A percentile compares a stretch with the other conserved stretches of the same genome.
Conservation (phyloP, 1,140 invertebrate species). For the Pseudomyrmex pallidus region DNA sequence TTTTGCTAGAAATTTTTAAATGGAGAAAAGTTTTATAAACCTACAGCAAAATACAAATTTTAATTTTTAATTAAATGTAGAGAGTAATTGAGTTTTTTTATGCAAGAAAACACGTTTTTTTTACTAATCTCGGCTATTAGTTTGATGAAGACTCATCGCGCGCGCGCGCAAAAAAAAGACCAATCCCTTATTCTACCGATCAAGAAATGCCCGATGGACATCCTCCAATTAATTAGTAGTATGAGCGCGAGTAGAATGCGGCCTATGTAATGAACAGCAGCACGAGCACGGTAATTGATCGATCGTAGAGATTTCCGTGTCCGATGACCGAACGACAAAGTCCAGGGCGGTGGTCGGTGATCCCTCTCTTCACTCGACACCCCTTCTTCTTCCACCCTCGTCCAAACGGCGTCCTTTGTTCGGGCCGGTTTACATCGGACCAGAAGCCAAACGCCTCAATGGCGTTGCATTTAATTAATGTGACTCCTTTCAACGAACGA, state of each 20-base stretch:
- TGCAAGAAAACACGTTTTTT: not conserved
- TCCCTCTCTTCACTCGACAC: conserved; percentile 24
- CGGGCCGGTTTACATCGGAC: conserved; percentile 56
- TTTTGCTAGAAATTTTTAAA: no score
- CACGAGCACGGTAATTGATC: conserved; percentile 60
- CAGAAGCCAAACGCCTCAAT: conserved; percentile 61
- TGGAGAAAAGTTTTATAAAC: no score
- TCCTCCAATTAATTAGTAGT: conserved; percentile 56
- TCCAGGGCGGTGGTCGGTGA: conserved; percentile 43
- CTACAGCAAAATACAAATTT: no score
- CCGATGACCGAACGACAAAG: conserved; percentile 32
- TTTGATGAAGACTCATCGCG: not conserved
- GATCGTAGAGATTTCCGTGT: conserved; percentile 63
- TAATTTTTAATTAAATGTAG: no score
- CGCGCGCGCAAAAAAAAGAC: not conserved
- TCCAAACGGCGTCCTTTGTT: conserved; percentile 65
- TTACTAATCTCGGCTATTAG: not conserved
- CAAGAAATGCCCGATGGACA: not conserved
- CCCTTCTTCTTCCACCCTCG: conserved; percentile 43
- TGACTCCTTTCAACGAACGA: conserved; percentile 70
- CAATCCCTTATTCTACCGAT: not conserved
- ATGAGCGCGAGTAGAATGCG: conserved; percentile 40
- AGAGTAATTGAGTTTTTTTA: no score
- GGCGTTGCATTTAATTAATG: conserved; percentile 74
- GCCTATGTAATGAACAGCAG: conserved; percentile 32